Conservation (phyloP, 64 coral and sea anemone species). For the Porites australiensis region DNA sequence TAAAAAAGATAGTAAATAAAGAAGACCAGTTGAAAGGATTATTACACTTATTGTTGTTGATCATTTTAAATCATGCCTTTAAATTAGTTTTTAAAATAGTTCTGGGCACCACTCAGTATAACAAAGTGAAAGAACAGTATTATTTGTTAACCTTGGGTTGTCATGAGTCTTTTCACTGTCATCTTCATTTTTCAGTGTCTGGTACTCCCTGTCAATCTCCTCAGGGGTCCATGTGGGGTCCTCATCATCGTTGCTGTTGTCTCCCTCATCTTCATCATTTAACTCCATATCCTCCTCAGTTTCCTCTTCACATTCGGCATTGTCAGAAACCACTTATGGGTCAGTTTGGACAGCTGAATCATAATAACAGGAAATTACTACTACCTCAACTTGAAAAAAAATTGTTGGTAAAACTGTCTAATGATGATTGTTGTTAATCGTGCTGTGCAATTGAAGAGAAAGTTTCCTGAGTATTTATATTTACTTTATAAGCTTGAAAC, state of each 20-base stretch:
- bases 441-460: too few relatives aligned
- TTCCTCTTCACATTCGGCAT: not conserved
- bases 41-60: too few relatives aligned
- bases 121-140: not conserved
- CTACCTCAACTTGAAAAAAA: too few relatives aligned
- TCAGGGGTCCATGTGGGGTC: slow-evolving; percentile 5
- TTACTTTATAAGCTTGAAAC: too few relatives aligned
- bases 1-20: too few relatives aligned
- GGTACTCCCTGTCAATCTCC: not conserved
- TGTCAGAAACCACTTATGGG: not conserved
- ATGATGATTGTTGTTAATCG: too few relatives aligned
- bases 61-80: not conserved
- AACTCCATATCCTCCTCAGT: not conserved
- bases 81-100: not conserved
- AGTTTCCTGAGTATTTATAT: too few relatives aligned
- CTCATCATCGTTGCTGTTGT: not conserved
- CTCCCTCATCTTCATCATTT: not conserved
- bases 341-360: not conserved
- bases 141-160: not conserved
- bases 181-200: not conserved
- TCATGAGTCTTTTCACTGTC: slow-evolving; percentile 20
- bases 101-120: not conserved
- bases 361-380: too few relatives aligned
- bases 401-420: too few relatives aligned
- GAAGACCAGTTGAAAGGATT: too few relatives aligned